Conservation (phyloP, 2,888 invertebrate species). For the Taphrorychus bicolor region DNA sequence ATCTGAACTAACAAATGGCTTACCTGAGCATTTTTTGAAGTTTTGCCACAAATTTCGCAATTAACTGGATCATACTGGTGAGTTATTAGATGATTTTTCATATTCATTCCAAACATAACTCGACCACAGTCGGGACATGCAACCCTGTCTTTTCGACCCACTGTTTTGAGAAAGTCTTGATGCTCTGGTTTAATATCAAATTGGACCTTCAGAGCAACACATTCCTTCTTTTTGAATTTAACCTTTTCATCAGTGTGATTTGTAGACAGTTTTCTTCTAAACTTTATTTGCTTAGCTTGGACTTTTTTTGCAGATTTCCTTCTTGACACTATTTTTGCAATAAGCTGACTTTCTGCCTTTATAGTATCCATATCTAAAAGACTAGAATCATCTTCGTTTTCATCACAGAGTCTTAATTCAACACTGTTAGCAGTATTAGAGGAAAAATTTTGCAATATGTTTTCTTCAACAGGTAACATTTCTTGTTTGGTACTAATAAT, state of each 20-base stretch:
- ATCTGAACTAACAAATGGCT: no score
- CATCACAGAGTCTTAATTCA: no score
- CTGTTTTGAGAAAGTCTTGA: slow-evolving; percentile 25
- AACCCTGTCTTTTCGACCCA: slow-evolving; percentile 25
- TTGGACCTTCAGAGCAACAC: slow-evolving; percentile 16
- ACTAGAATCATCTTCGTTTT: no score
- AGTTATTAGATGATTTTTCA: slow-evolving; percentile 50
- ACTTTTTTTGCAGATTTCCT: not conserved
- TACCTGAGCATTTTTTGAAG: slow-evolving; percentile 50
- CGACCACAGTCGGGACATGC: slow-evolving; percentile 49
- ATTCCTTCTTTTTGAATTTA: slow-evolving; percentile 18
- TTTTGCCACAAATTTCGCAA: slow-evolving; percentile 52
- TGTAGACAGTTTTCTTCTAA: slow-evolving; percentile 1
- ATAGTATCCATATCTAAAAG: no score
- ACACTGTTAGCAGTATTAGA: no score
- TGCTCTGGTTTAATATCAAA: slow-evolving; percentile 29
- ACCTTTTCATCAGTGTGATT: not conserved
- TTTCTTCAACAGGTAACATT: no score
- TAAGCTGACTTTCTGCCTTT: no score
- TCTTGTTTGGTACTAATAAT: no score
- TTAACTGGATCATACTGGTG: slow-evolving; percentile 50
- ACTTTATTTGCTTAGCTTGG: slow-evolving; percentile 15
- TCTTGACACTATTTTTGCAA: not conserved
- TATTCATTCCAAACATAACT: slow-evolving; percentile 49
- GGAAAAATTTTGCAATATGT: no score